Percentiles rank a stretch among this genome's conserved stretches.
Conservation (phyloP, 2,888 invertebrate genomes). For the Archaeoteleia sp. region DNA sequence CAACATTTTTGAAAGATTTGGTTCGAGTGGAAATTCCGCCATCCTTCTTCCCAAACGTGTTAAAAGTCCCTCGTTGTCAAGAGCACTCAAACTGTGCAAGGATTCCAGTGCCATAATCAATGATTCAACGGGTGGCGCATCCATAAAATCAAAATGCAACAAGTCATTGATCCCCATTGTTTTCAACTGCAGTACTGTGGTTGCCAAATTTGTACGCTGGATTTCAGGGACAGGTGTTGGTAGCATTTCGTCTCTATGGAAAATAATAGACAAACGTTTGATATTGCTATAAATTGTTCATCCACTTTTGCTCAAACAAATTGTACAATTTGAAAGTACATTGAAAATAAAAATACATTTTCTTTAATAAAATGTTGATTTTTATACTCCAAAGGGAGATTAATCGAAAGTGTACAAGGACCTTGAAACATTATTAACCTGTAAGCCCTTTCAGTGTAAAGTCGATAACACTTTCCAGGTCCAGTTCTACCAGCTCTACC, state of each 20-base stretch:
- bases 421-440: constrained; percentile 44
- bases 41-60: constrained; percentile 87
- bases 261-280: too few relatives aligned
- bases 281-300: too few relatives aligned
- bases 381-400: too few relatives aligned
- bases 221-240: constrained; percentile 99
- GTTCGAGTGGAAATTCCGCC: constrained; percentile 99
- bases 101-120: constrained; percentile 98
- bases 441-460: constrained; percentile 98
- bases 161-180: constrained; percentile 99
- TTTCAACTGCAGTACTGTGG: constrained; percentile 95
- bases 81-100: constrained; percentile 95
- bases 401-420: too few relatives aligned
- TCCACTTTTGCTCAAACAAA: too few relatives aligned
- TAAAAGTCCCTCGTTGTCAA: constrained; percentile 94
- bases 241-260: constrained; percentile 98
- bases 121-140: constrained; percentile 98
- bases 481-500: constrained; percentile 95
- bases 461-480: constrained; percentile 96
- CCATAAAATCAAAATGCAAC: constrained; percentile 99
- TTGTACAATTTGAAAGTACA: too few relatives aligned
- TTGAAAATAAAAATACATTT: too few relatives aligned
- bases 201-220: constrained; percentile 97
- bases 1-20: constrained; percentile 97
- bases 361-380: too few relatives aligned